phyloP scores from a whole-genome alignment of 2,797 vertebrate genomes.

The Pampus argenteus region DNA sequence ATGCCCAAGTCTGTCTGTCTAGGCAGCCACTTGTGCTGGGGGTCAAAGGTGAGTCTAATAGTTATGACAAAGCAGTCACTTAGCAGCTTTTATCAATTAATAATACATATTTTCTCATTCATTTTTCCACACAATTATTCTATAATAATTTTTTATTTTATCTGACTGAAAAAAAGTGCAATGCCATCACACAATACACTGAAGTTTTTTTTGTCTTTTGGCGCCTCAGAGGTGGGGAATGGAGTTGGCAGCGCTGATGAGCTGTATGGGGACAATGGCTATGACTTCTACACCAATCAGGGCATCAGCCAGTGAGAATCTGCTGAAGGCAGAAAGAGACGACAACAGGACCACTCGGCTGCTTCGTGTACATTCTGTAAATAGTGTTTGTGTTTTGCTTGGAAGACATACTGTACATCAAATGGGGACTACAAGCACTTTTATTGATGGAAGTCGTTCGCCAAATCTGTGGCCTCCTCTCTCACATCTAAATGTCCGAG shows the following conservation, averaged over 20 bases:
- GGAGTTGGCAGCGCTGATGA: conserved; percentile 89
- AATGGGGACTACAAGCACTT: conserved; percentile 62
- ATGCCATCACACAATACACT: not conserved
- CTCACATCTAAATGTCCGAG: conserved; percentile 16
- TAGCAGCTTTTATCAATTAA: too few relatives aligned
- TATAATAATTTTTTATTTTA: not conserved
- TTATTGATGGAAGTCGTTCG: conserved; percentile 49
- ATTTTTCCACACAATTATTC: not conserved
- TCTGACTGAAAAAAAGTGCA: not conserved
- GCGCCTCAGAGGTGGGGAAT: conserved; percentile 90
- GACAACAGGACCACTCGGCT: not conserved
- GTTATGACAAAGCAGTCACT: not conserved
- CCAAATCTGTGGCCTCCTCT: conserved; percentile 63
- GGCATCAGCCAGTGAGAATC: conserved; percentile 72
- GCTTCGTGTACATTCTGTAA: conserved; percentile 65
- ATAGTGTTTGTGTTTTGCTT: conserved; percentile 46
- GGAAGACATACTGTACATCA: conserved; percentile 39
- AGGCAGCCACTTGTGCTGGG: conserved; percentile 54
- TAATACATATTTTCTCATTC: not conserved
- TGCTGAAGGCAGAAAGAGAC: conserved; percentile 34
- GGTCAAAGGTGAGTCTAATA: conserved; percentile 69
- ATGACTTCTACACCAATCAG: conserved; percentile 86
- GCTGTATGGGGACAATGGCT: conserved; percentile 89
- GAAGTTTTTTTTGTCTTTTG: conserved; percentile 43
- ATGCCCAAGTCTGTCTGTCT: conserved; percentile 58